phyloP scores from a whole-genome alignment of 2,797 vertebrate species.

The Gila robusta region DNA sequence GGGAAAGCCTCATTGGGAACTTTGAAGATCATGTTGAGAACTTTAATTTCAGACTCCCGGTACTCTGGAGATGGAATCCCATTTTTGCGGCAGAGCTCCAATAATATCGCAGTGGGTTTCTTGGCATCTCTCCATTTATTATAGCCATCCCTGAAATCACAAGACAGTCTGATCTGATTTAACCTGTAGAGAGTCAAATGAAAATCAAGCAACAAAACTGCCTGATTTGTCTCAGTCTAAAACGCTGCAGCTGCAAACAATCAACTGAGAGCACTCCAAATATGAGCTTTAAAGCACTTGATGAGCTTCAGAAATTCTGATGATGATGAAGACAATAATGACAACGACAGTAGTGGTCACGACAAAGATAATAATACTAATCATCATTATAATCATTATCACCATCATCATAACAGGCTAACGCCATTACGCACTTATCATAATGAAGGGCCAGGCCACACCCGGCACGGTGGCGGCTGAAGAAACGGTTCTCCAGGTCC shows the following conservation, averaged over 20 bases:
- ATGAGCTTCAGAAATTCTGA: background rate
- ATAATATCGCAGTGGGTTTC: slow-evolving; percentile 87
- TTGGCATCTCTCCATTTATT: slow-evolving; percentile 90
- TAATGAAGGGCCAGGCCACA: slow-evolving; percentile 90
- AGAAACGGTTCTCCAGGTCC: slow-evolving; percentile 95
- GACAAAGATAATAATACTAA: slow-evolving; percentile 25
- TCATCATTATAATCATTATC: slow-evolving; percentile 11
- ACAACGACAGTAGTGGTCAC: background rate
- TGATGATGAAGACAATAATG: background rate
- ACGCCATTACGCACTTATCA: slow-evolving; percentile 79
- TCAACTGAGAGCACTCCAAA: background rate
- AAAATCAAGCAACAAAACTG: background rate
- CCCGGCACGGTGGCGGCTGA: slow-evolving; percentile 89
- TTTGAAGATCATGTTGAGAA: slow-evolving; percentile 93
- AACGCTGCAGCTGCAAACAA: background rate
- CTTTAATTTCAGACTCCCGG: slow-evolving; percentile 86
- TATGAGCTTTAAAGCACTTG: background rate
- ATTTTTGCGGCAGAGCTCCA: slow-evolving; percentile 87
- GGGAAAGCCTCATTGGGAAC: slow-evolving; percentile 84
- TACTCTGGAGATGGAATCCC: slow-evolving; percentile 86
- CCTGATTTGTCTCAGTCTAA: slow-evolving; percentile 24
- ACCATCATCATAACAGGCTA: background rate
- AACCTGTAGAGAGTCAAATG: slow-evolving; percentile 16
- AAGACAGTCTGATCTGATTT: slow-evolving; percentile 42
- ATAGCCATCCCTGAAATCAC: slow-evolving; percentile 84